Base-by-base conservation (phyloP, 1,140 invertebrate genomes). In the Portunus trituberculatus region DNA sequence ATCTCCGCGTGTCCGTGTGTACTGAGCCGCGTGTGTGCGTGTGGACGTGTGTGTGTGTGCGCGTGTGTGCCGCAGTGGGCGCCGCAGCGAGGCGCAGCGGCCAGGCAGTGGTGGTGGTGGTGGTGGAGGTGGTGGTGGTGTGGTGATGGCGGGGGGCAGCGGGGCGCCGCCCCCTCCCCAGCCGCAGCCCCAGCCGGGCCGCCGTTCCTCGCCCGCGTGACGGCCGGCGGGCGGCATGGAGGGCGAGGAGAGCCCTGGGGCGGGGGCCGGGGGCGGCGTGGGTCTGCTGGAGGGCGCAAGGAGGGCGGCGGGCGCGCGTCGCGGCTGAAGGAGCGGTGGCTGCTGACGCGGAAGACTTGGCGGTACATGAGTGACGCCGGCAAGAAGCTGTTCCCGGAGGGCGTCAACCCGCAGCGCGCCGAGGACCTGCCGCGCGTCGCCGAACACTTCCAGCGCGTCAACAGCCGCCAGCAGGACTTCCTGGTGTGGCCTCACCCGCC, bases 301-400 rank as follows among this genome's bases (percentile, higher is more conserved):
- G 94, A 92, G 45, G 32, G 67, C 7, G 32, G 67, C 7, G 93
- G 92, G 14, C 93, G 94, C 1, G 93, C 95, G 25, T 93, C 96
- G 52, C 96, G 93, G 67, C 96, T 96, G 87, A 97, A 96, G 93
- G 98, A 99, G 97, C 97, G 98, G 97, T 99, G 98, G 98, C 97
- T 99, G 48, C 97, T 99, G 31, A 98, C 98, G 7, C 97, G 98
- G 45, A 99, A 99, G 97, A 99, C 98, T 29, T 99, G 98, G 98
- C 97, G 98, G 94, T 99, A 99, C 97, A 99, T 99, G 98, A 98
- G 98, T 0, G 98, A 99, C 96, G 98, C 98, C 16, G 98, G 98
- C n/a, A 98, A 98, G 83, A 98, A 98, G 96, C 97, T 99, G 20
- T 98, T 99, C 82, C 98, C 98, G 0, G 98, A 99, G 91, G 96